Evolutionary conservation across 64 coral and sea anemone genomes (phyloP).

Genomic region (Montipora sp.): DNA sequence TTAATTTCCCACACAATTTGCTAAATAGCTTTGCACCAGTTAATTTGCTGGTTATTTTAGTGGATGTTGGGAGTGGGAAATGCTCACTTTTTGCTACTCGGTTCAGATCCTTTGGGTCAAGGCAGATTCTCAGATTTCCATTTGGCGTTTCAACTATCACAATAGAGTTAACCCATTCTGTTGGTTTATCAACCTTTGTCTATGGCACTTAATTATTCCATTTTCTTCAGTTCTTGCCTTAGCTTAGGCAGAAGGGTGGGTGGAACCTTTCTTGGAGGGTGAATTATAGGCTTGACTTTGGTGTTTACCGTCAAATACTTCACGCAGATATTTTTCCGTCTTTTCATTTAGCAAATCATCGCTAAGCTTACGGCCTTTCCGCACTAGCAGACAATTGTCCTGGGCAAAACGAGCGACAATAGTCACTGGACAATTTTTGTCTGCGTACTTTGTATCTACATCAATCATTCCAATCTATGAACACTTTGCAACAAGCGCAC

Average conservation of each 20-base stretch:
- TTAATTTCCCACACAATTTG: too few species aligned
- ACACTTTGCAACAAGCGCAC: too few species aligned
- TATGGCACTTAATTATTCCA: not conserved
- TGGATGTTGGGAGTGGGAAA: constrained; percentile 34
- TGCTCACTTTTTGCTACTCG: constrained; percentile 10
- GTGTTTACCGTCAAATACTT: too few species aligned
- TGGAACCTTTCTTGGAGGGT: constrained; percentile 7
- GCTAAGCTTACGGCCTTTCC: too few species aligned
- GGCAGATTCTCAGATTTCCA: constrained; percentile 27
- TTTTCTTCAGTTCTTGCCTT: constrained; percentile 24
- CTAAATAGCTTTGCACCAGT: constrained; percentile 20
- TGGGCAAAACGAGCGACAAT: too few species aligned
- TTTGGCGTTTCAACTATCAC: constrained; percentile 41
- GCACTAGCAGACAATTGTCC: too few species aligned
- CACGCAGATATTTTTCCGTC: too few species aligned
- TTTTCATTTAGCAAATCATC: too few species aligned
- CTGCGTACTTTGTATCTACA: too few species aligned
- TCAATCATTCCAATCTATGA: too few species aligned
- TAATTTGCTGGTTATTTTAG: constrained; percentile 16
- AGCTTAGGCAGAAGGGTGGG: constrained; percentile 1
- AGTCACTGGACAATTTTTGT: too few species aligned
- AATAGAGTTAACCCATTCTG: constrained; percentile 47
- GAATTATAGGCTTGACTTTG: not conserved
- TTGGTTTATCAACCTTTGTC: constrained; percentile 36
- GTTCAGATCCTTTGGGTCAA: constrained; percentile 66